phyloP scores from a whole-genome alignment of 2,797 vertebrate species.

The Rhinichthys osculus region DNA sequence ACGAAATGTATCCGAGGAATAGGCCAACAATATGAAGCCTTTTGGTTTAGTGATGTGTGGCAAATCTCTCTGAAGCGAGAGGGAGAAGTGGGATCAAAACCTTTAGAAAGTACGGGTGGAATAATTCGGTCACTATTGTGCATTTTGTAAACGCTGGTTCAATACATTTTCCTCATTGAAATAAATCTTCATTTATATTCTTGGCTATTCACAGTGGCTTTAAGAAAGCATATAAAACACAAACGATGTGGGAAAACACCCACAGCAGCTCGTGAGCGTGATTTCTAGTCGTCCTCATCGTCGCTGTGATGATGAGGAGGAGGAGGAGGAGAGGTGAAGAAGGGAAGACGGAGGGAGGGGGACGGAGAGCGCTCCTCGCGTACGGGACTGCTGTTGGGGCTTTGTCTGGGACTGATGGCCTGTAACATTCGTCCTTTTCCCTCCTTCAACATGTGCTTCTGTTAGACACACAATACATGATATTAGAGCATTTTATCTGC shows the following conservation, averaged over 20 bases:
- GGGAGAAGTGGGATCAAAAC: constrained; percentile 17
- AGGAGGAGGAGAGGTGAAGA: constrained; percentile 81
- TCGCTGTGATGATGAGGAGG: constrained; percentile 66
- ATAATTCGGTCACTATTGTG: constrained; percentile 22
- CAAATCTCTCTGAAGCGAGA: constrained; percentile 39
- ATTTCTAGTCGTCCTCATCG: constrained; percentile 83
- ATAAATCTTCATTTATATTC: constrained; percentile 25
- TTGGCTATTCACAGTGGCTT: constrained; percentile 16
- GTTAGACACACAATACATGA: neutral
- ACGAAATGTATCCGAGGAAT: constrained; percentile 23
- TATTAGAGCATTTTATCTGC: neutral
- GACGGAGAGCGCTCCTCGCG: constrained; percentile 82
- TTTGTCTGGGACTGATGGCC: constrained; percentile 88
- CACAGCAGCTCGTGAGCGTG: neutral
- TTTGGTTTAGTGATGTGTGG: constrained; percentile 44
- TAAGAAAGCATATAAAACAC: constrained; percentile 19
- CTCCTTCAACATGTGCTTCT: constrained; percentile 90
- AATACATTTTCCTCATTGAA: neutral
- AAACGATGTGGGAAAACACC: neutral
- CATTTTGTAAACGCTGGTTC: neutral
- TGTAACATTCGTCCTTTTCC: constrained; percentile 88
- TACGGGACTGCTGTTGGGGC: constrained; percentile 85
- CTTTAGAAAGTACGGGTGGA: constrained; percentile 29
- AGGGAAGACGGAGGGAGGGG: constrained; percentile 86
- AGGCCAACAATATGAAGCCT: constrained; percentile 31